Base-by-base conservation (phyloP, 1,140 invertebrate species). In the Drosophila micromelanica region DNA sequence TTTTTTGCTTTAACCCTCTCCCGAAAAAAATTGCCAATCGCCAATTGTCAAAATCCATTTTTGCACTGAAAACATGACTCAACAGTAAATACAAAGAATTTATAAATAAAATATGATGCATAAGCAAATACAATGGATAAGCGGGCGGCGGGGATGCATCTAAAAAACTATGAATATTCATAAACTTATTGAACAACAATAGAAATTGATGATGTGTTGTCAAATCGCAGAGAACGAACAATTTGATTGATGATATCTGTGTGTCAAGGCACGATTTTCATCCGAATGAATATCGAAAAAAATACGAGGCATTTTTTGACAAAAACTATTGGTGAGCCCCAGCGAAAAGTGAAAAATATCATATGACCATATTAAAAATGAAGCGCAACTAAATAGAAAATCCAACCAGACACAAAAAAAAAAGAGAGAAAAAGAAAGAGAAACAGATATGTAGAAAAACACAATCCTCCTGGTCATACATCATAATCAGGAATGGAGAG, bases 171-270 rank as follows among this genome's bases (percentile, higher is more conserved):
- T 87, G 84, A 87, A 87, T 87, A 87, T 87, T 87, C 84, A 87
- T 87, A 89, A 87, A 87, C 78, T 73, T 77, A 89, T 87, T 89
- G 79, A 84, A 84, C 73, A 71, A 76, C 84, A 87, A 87, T 87
- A 89, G 84, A 89, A 80, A 84, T 82, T 84, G 84, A 87, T 87
- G 84, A 87, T 89, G 76, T 89, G 84, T 79, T 84, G 84, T 89
- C 84, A 82, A 86, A 86, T 86, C 38, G 78, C 52, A 70, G 12
- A 55, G 56, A 80, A 20, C 35, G 35, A 55, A 77, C 59, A 56
- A 69, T 75, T 86, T 77, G 84, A 89, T 89, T 84, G 84, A 87
- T 84, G 82, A 57, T 45, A 43, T 46, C 6, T 35, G 7, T 35
- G 23, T 69, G 45, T 69, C 30, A 37, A 57, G 27, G 9, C 8